Base-by-base conservation (phyloP, 1,140 invertebrate species). In the Macrotrachela quadricornifera region DNA sequence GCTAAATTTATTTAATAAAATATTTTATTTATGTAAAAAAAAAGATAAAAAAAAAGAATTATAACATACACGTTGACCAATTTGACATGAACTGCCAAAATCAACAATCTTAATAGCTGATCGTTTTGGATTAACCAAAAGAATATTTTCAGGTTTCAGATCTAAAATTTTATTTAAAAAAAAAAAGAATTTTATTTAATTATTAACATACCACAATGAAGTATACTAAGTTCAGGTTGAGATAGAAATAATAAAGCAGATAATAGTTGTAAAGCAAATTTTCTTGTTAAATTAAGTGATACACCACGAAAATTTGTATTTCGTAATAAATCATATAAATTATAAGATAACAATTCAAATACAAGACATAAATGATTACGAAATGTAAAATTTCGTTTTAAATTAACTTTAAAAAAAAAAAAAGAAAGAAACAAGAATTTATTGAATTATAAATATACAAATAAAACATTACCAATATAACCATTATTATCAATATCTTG, bases 301-400 rank as follows among this genome's bases (percentile, higher is more conserved):
- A 99, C 92, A 55, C 94, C 94, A 59, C 90, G 81, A 75, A 99
- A 99, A 75, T 94, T 95, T 57, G 92, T 99, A 77, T 99, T 99
- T 65, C 90, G 79, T 66, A 99, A 78, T 69, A 99, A 76, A 74
- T 99, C 92, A 73, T 97, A 99, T 60, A 99, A 76, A 73, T 99
- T 99, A 77, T 97, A 97, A 60, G 92, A 97, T 54, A 99, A 76
- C 64, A 99, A 77, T 75, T 99, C 94, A 76, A 99, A 99, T 64
- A 97, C 92, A 71, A 99, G 78, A 78, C 94, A 99, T 71, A 99
- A 78, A 78, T 99, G 94, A 76, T 94, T 69, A 45, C 65, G 61
- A 59, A 64, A 97, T 82, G 94, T 92, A 72, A 99, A 99, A 76
- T 97, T 87, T 64, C 86, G 80, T 76, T 94, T 94, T 72, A 99